These are phyloP conservation scores for Potamarius usumacintae DNA, from an alignment of 2,113 vertebrate genomes.

Conservation along the genomic window DNA sequence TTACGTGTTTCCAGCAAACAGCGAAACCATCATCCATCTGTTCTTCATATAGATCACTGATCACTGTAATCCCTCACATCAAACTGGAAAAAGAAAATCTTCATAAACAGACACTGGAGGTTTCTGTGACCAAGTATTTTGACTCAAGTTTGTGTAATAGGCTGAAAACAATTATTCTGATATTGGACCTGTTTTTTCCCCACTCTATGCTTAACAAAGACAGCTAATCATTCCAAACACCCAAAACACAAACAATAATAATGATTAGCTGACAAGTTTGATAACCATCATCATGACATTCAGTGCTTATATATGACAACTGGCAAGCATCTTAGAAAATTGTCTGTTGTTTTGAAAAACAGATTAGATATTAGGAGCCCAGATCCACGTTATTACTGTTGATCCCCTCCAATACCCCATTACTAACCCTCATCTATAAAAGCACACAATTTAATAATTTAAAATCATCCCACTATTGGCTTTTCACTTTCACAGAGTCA, in stretches of 20 bases:
- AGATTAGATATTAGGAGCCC: neutral
- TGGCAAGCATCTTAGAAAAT: neutral
- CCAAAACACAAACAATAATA: slow-evolving; percentile 8
- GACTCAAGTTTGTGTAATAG: slow-evolving; percentile 51
- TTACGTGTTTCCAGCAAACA: slow-evolving; percentile 41
- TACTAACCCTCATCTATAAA: neutral
- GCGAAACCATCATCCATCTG: slow-evolving; percentile 58
- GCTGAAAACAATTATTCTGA: slow-evolving; percentile 55
- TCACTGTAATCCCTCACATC: slow-evolving; percentile 61
- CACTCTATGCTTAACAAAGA: slow-evolving; percentile 15
- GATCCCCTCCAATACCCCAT: neutral
- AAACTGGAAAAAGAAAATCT: slow-evolving; percentile 52
- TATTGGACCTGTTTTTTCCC: slow-evolving; percentile 53
- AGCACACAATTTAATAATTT: neutral
- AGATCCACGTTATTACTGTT: neutral
- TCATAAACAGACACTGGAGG: slow-evolving; percentile 50
- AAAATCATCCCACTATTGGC: neutral
- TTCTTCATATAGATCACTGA: slow-evolving; percentile 57
- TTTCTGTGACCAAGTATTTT: slow-evolving; percentile 45
- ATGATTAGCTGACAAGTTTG: slow-evolving; percentile 15
- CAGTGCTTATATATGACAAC: neutral
- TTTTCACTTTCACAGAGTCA: too few relatives aligned
- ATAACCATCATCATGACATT: slow-evolving; percentile 23
- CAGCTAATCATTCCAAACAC: slow-evolving; percentile 8
- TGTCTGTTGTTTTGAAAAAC: neutral